A percentile compares a stretch with the other conserved stretches of the same genome.
Conservation (phyloP, 2,797 vertebrate genomes). For the Sebastiscus tertius region DNA sequence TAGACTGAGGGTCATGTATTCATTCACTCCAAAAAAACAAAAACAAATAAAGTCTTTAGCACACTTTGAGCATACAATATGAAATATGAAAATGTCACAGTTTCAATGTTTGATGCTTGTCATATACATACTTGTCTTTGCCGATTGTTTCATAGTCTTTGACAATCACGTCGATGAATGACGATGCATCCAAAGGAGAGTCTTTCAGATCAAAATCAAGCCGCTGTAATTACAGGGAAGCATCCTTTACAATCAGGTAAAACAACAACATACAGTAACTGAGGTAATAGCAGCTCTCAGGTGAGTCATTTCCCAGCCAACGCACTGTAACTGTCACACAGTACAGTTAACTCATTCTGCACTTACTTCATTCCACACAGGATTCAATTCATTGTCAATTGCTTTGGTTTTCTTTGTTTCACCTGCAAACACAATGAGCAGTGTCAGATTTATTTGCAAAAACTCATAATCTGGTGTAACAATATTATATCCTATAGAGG, state of each 20-base stretch:
- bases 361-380: slow-evolving; percentile 96
- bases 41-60: neutral
- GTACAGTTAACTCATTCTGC: neutral
- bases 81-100: neutral
- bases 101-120: neutral
- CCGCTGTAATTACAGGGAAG: slow-evolving; percentile 78
- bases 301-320: neutral
- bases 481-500: neutral
- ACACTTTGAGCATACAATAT: neutral
- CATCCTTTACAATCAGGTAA: neutral
- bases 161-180: slow-evolving; percentile 88
- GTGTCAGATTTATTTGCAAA: neutral
- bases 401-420: slow-evolving; percentile 98
- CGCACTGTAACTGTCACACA: neutral
- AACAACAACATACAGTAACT: neutral
- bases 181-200: slow-evolving; percentile 87
- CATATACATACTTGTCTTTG: slow-evolving; percentile 92
- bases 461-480: neutral
- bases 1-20: neutral
- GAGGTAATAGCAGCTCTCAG: neutral
- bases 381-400: slow-evolving; percentile 92
- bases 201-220: slow-evolving; percentile 95
- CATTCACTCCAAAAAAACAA: neutral
- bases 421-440: slow-evolving; percentile 79
- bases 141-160: slow-evolving; percentile 98